Conservation (phyloP, 2,888 invertebrate species). For the Tenthredo distinguenda region DNA sequence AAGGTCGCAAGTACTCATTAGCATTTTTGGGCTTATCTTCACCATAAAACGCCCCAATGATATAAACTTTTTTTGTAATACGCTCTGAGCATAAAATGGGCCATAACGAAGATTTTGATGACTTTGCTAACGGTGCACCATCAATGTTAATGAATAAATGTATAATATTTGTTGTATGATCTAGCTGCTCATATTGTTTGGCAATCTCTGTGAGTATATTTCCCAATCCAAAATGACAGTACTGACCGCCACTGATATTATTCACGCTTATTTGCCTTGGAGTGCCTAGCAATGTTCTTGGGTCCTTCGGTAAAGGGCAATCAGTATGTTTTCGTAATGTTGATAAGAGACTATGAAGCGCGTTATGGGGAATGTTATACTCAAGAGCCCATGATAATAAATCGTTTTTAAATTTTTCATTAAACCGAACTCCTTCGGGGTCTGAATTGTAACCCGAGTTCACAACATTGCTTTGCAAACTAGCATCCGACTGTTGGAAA, state of each 20-base stretch:
- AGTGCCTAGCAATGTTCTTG: slow-evolving; percentile 52
- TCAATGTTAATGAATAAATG: slow-evolving; percentile 31
- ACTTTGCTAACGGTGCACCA: slow-evolving; percentile 27
- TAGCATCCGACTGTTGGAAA: not conserved
- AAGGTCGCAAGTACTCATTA: slow-evolving; percentile 4
- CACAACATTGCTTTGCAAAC: not conserved
- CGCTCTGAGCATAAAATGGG: slow-evolving; percentile 27
- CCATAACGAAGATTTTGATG: slow-evolving; percentile 22
- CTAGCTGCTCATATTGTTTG: not conserved
- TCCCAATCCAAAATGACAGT: slow-evolving; percentile 40
- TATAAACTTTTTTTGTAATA: not conserved
- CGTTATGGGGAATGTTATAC: not conserved
- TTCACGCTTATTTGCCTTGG: slow-evolving; percentile 39
- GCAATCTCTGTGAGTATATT: not conserved
- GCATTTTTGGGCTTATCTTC: not conserved
- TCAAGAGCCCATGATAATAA: slow-evolving; percentile 1
- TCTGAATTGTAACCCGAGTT: not conserved
- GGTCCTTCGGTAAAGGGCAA: slow-evolving; percentile 40
- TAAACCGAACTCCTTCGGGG: not conserved
- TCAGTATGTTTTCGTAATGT: not conserved
- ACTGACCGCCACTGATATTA: slow-evolving; percentile 45
- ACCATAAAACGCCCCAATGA: slow-evolving; percentile 11
- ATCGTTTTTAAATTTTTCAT: not conserved
- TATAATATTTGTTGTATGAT: not conserved
- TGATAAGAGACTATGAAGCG: not conserved